Evolutionary conservation across 2,888 invertebrate species (phyloP).

Genomic region (Scelioninae gen. 2): DNA sequence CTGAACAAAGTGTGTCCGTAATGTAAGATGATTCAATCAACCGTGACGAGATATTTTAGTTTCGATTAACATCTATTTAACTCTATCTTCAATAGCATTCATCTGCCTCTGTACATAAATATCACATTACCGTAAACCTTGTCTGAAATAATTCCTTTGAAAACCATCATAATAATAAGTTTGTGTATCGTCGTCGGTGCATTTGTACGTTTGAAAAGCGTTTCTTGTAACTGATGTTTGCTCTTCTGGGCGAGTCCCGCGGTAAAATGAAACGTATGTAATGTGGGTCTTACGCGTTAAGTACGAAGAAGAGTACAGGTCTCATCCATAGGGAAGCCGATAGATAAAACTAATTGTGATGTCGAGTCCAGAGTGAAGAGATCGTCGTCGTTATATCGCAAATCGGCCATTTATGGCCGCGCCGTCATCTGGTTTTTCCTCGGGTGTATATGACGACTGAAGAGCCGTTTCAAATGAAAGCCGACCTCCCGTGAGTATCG

Average conservation of each 20-base stretch:
- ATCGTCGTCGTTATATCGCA: conserved; percentile 65
- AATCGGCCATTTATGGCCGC: conserved; percentile 68
- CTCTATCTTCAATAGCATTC: no score
- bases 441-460: conserved; percentile 66
- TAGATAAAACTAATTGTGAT: conserved; percentile 66
- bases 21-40: no score
- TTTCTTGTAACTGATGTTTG: conserved; percentile 22
- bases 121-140: no score
- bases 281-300: conserved; percentile 28
- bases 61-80: no score
- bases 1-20: no score
- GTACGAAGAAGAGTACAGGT: conserved; percentile 25
- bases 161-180: no score
- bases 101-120: no score
- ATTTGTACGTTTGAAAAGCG: conserved; percentile 23
- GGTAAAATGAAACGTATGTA: conserved; percentile 45
- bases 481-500: conserved; percentile 71
- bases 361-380: conserved; percentile 67
- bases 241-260: conserved; percentile 1
- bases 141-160: no score
- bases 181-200: no score
- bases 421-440: conserved; percentile 63
- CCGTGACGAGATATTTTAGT: no score
- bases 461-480: conserved; percentile 70
- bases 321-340: conserved; percentile 27